Percentiles rank a stretch among this genome's conserved stretches.
Conservation (phyloP, 2,888 invertebrate genomes). For the Melolontha melolontha region DNA sequence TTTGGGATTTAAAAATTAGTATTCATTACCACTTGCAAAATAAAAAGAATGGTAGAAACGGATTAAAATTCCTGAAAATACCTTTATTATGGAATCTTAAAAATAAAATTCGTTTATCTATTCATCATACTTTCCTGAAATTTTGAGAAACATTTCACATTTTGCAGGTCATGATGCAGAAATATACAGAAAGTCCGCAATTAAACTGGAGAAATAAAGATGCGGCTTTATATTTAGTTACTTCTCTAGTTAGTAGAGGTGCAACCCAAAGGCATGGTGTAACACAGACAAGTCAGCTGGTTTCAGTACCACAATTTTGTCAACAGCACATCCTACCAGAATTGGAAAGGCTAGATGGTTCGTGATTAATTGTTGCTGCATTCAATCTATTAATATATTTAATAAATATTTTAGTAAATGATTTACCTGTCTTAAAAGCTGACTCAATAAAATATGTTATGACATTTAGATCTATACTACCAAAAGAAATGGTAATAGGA, state of each 20-base stretch:
- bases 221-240: slow-evolving; percentile 95
- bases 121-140: too few relatives aligned
- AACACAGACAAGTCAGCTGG: slow-evolving; percentile 90
- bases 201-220: slow-evolving; percentile 95
- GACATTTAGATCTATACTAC: slow-evolving; percentile 93
- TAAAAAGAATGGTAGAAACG: too few relatives aligned
- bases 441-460: slow-evolving; percentile 97
- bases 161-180: slow-evolving; percentile 77
- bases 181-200: slow-evolving; percentile 81
- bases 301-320: slow-evolving; percentile 91
- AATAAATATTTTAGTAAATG: slow-evolving; percentile 76
- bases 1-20: too few relatives aligned
- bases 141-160: too few relatives aligned
- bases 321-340: slow-evolving; percentile 89
- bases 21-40: too few relatives aligned
- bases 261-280: slow-evolving; percentile 91
- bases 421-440: slow-evolving; percentile 92
- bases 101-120: too few relatives aligned
- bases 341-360: slow-evolving; percentile 79
- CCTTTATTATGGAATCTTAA: too few relatives aligned
- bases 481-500: slow-evolving; percentile 79
- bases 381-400: slow-evolving; percentile 6
- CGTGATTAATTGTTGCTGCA: slow-evolving; percentile 44
- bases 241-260: slow-evolving; percentile 91
- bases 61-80: too few relatives aligned